Evolutionary conservation across 1,140 invertebrate genomes (phyloP).

Genomic region (Tetramorium simillimum): DNA sequence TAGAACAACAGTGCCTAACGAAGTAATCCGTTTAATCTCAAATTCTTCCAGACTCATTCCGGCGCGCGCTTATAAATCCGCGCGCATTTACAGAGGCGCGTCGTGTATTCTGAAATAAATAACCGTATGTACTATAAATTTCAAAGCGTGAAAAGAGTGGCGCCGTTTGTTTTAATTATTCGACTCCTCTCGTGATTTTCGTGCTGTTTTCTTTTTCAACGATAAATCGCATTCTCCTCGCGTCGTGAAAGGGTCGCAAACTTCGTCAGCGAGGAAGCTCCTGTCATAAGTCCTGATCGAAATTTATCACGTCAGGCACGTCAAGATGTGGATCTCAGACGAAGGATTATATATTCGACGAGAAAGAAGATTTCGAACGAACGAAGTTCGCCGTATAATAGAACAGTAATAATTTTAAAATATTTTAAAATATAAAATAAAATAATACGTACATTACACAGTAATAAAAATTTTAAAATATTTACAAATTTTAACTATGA

Average conservation of each 20-base stretch:
- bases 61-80: conserved; percentile 12
- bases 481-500: neutral
- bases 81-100: conserved; percentile 7
- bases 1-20: conserved; percentile 17
- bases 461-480: neutral
- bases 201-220: conserved; percentile 17
- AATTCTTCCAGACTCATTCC: conserved; percentile 10
- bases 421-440: conserved; percentile 4
- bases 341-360: conserved; percentile 31
- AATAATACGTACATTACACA: neutral
- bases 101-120: conserved; percentile 17
- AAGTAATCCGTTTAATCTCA: conserved; percentile 45
- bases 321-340: conserved; percentile 6
- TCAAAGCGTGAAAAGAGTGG: neutral
- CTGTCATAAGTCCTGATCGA: conserved; percentile 32
- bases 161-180: conserved; percentile 41
- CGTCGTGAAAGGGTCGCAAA: conserved; percentile 26
- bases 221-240: conserved; percentile 32
- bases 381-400: neutral
- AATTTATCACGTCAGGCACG: conserved; percentile 20
- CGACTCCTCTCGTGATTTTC: neutral
- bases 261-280: conserved; percentile 4
- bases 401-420: neutral
- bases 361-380: conserved; percentile 1
- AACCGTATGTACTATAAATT: neutral